Base-by-base conservation (phyloP, 2,888 invertebrate species). In the Eilema depressum region DNA sequence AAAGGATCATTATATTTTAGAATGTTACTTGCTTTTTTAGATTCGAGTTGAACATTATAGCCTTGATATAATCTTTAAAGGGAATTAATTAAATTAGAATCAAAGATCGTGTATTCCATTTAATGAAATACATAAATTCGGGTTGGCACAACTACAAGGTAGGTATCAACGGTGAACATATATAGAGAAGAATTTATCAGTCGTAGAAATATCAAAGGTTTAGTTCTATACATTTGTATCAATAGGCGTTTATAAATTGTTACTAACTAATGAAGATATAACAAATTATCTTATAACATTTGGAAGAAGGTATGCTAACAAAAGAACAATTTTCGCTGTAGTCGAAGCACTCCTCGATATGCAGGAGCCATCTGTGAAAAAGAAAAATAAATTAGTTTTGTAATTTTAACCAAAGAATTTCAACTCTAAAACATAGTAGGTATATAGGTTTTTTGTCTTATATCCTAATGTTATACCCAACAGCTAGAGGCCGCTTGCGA, bases 121-220 rank as follows among this genome's bases (percentile, higher is more conserved):
- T 92, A 86, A 94, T 94, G 94, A 93, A 94, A 93, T 87, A 93
- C 92, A 90, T 92, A 94, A 94, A 94, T 94, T 94, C 94, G 94
- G 94, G 91, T 94, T 94, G 94, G 93, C 94, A 94, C 93, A 93
- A 93, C 93, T 93, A 94, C 89, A 90, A 90, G 88, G 86, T 91
- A 91, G 88, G 86, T 91, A 91, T 89, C 83, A 92, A 93, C 91
- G 90, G 87, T 91, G 87, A 86, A 92, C 89, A 91, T 91, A 91
- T 89, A 90, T 37, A 41, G 81, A 85, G 85, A 90, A 89, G 86
- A 88, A 86, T 88, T 88, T 79, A 83, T 93, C 90, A 91, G 90
- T 92, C 91, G 83, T 88, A 87, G 87, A 89, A 90, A 88, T 85
- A 64, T 71, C 20, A 84, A 82, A 73, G 77, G 73, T 73, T 78